phyloP scores from a whole-genome alignment of 2,797 vertebrate genomes.

The Pyrocephalus nanus region DNA sequence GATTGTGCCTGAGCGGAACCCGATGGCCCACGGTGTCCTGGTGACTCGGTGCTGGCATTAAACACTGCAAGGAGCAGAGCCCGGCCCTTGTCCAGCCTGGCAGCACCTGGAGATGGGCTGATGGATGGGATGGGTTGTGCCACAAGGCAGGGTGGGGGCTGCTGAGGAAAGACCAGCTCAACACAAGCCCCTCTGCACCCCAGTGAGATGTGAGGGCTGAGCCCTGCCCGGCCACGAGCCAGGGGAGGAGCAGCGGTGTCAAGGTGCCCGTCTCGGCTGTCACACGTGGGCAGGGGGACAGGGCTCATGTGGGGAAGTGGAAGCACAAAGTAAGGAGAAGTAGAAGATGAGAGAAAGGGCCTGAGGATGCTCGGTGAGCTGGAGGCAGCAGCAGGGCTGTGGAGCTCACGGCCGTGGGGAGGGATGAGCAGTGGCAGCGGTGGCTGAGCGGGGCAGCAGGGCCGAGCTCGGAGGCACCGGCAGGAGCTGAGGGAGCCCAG shows the following conservation, averaged over 20 bases:
- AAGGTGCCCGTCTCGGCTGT: rapidly evolving
- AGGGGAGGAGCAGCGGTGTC: neutral
- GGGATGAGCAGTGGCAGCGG: rapidly evolving
- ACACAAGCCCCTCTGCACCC: neutral
- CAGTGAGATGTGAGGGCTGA: neutral
- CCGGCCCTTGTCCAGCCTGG: neutral
- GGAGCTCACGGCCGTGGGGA: neutral
- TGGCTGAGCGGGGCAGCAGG: rapidly evolving
- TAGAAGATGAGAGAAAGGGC: neutral
- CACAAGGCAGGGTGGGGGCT: neutral
- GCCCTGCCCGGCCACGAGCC: neutral
- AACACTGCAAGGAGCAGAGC: neutral
- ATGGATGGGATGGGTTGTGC: neutral
- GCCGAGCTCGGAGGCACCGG: neutral
- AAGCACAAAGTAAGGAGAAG: neutral
- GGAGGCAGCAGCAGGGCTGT: neutral
- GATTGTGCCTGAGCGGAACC: conserved; percentile 52
- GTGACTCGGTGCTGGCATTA: neutral
- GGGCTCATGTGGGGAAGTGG: neutral
- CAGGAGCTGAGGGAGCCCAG: neutral
- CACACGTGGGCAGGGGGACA: rapidly evolving
- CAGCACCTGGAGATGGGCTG: neutral
- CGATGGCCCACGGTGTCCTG: neutral
- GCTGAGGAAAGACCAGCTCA: neutral
- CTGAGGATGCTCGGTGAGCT: neutral